Conservation (phyloP, 2,888 invertebrate genomes). For the Hetaerina titia region DNA sequence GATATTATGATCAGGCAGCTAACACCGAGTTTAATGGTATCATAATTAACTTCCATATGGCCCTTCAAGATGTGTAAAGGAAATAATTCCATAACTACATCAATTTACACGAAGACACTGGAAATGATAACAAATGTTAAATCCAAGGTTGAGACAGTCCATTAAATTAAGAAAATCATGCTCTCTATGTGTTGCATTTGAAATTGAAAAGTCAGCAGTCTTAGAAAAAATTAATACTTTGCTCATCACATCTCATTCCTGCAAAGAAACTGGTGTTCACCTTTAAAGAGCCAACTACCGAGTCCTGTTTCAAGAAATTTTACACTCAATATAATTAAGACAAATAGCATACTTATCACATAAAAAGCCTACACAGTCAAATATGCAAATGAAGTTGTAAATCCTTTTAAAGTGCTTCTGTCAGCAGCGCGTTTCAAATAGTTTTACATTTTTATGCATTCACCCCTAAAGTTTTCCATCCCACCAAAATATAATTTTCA, state of each 20-base stretch:
- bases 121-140: not conserved
- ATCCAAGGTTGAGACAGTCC: not conserved
- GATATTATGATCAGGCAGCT: constrained; percentile 29
- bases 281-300: not conserved
- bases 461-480: not conserved
- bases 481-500: constrained; percentile 27
- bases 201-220: not conserved
- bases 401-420: not conserved
- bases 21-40: constrained; percentile 41
- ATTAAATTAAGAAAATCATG: not conserved
- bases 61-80: not conserved
- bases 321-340: constrained; percentile 1
- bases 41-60: constrained; percentile 41
- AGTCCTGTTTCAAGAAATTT: not conserved
- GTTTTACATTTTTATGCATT: not conserved
- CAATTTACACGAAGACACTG: not conserved
- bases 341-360: not conserved
- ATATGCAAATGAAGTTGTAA: constrained; percentile 36
- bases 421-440: not conserved
- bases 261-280: not conserved
- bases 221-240: not conserved
- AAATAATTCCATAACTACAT: not conserved
- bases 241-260: not conserved
- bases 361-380: constrained; percentile 45
- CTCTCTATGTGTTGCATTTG: not conserved